Conservation (phyloP, 2,888 invertebrate genomes). For the Cantharis rufa region DNA sequence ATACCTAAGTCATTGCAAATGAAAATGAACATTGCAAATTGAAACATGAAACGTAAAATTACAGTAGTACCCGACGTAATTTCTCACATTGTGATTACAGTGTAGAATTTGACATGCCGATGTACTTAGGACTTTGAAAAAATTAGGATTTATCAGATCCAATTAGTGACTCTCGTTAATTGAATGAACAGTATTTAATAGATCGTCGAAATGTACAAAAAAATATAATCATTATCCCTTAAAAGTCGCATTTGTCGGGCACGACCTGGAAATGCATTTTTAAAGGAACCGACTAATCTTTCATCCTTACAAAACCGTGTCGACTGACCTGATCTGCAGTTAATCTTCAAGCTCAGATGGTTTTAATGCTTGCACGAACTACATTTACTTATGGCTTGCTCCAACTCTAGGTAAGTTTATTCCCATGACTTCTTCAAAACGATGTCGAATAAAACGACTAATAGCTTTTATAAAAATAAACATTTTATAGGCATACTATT, state of each 20-base stretch:
- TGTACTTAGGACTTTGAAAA: neutral
- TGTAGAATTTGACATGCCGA: neutral
- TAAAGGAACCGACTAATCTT: neutral
- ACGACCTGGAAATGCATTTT: neutral
- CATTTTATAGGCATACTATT: neutral
- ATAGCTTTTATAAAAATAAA: neutral
- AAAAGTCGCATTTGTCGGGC: neutral
- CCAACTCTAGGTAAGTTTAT: conserved; percentile 3
- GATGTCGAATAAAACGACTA: neutral
- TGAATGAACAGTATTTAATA: neutral
- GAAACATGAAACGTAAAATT: neutral
- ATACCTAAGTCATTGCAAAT: neutral
- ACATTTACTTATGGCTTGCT: conserved; percentile 5
- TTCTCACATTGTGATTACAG: neutral
- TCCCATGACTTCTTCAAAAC: conserved; percentile 8
- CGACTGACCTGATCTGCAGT: conserved; percentile 5
- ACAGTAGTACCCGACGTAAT: neutral
- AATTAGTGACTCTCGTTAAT: neutral
- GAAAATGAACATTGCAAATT: neutral
- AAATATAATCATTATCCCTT: neutral
- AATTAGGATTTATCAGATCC: neutral
- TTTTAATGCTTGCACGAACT: conserved; percentile 14
- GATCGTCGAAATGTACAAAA: neutral
- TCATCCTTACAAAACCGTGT: conserved; percentile 13
- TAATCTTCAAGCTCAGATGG: conserved; percentile 12